These are phyloP conservation scores for Crenichthys baileyi DNA, from an alignment of 2,797 vertebrate species.

Conservation along the genomic window DNA sequence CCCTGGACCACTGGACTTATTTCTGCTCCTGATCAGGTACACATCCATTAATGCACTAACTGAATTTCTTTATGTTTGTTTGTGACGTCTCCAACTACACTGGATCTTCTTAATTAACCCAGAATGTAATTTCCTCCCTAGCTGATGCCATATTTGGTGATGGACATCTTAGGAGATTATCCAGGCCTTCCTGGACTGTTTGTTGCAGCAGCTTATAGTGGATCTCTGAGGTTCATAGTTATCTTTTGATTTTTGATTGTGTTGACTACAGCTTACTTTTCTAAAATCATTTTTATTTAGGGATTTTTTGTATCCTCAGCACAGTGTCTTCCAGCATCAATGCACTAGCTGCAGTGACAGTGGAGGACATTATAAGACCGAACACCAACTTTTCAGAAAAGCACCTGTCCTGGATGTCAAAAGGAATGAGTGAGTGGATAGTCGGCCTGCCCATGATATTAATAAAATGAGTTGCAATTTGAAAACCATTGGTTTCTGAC, in stretches of 20 bases:
- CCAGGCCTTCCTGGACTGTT: conserved; percentile 91
- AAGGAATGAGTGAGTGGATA: conserved; percentile 87
- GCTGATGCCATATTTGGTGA: conserved; percentile 93
- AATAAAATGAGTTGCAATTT: not conserved
- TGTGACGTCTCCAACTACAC: not conserved
- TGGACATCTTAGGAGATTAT: conserved; percentile 87
- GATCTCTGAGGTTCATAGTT: conserved; percentile 88
- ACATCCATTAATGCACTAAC: not conserved
- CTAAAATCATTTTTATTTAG: not conserved
- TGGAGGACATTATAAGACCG: conserved; percentile 90
- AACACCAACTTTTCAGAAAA: conserved; percentile 83
- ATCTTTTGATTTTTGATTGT: not conserved
- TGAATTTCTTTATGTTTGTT: not conserved
- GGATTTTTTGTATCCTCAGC: conserved; percentile 66
- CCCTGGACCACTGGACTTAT: conserved; percentile 86
- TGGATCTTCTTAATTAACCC: not conserved
- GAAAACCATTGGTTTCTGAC: too few relatives aligned
- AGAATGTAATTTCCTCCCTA: conserved; percentile 32
- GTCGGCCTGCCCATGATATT: not conserved
- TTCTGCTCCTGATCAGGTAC: conserved; percentile 90
- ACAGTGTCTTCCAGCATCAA: conserved; percentile 96
- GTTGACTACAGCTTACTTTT: not conserved
- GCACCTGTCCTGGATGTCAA: conserved; percentile 87
- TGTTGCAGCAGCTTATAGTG: conserved; percentile 76
- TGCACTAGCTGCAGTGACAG: conserved; percentile 90